Percentiles rank a stretch among this genome's conserved stretches.
Conservation (phyloP, 2,113 vertebrate species). For the Xiphophorus maculatus region DNA sequence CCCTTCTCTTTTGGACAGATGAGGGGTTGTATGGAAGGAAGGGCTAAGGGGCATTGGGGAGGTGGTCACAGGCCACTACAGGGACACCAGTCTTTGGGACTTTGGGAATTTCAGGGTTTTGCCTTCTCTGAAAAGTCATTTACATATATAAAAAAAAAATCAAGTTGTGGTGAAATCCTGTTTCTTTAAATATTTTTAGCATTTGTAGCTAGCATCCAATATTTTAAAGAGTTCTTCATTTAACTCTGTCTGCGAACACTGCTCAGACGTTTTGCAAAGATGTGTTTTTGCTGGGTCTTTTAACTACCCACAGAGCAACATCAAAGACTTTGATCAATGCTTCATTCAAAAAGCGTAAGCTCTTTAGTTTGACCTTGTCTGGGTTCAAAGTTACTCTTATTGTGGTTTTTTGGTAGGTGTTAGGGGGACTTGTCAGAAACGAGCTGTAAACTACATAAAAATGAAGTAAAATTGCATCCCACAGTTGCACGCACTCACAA, state of each 20-base stretch:
- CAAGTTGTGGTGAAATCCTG: conserved; percentile 15
- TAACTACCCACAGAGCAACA: not conserved
- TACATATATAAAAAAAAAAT: conserved; percentile 10
- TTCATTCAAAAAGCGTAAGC: not conserved
- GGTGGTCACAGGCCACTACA: conserved; percentile 42
- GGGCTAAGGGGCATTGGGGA: conserved; percentile 29
- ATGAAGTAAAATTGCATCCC: not conserved
- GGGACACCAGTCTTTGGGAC: conserved; percentile 52
- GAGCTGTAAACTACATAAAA: not conserved
- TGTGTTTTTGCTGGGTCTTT: not conserved
- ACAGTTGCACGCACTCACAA: conserved; percentile 43
- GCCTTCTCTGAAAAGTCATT: conserved; percentile 4
- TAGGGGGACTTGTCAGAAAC: not conserved
- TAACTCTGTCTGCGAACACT: not conserved
- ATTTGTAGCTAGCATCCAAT: not conserved
- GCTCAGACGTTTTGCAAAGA: not conserved
- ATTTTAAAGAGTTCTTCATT: no score
- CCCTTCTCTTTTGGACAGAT: conserved; percentile 64
- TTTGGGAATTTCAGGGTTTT: conserved; percentile 42
- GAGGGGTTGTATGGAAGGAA: conserved; percentile 60
- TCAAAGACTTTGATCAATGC: not conserved
- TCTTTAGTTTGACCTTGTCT: not conserved
- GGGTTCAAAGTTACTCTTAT: not conserved
- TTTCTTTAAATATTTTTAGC: conserved; percentile 15
- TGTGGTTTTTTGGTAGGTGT: not conserved